Percentiles rank a stretch among this genome's conserved stretches.
Conservation (phyloP, 1,140 invertebrate genomes). For the Nomia melanderi region DNA sequence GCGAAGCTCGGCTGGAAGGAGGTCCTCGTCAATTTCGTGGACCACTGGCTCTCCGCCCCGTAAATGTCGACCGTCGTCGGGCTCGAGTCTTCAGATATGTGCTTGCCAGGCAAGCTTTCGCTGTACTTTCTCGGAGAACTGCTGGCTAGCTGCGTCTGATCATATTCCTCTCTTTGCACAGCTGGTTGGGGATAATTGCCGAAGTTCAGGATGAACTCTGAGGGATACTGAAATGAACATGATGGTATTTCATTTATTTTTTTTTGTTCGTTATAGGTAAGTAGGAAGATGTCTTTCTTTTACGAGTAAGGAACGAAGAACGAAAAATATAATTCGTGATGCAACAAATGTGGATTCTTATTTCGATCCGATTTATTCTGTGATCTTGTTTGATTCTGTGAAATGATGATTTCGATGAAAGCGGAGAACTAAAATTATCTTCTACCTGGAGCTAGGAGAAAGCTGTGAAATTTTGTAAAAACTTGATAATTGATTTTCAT, state of each 20-base stretch:
- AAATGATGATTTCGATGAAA: too few relatives aligned
- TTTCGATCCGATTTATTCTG: too few relatives aligned
- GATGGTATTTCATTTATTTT: background rate
- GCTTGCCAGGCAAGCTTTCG: constrained; percentile 12
- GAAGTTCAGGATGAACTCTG: constrained; percentile 76
- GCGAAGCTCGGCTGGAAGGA: constrained; percentile 82
- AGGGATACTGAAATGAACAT: constrained; percentile 65
- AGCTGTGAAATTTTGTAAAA: too few relatives aligned
- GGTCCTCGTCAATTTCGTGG: constrained; percentile 82
- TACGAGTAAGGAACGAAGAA: too few relatives aligned
- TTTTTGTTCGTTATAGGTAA: too few relatives aligned
- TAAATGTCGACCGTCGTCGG: constrained; percentile 71
- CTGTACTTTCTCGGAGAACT: constrained; percentile 56
- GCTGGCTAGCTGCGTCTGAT: constrained; percentile 66
- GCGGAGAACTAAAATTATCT: too few relatives aligned
- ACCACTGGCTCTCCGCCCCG: constrained; percentile 84
- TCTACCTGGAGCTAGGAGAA: too few relatives aligned
- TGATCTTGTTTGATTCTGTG: too few relatives aligned
- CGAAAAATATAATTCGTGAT: too few relatives aligned
- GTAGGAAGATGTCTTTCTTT: too few relatives aligned
- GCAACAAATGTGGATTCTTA: too few relatives aligned
- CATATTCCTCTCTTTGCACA: constrained; percentile 62
- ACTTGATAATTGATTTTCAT: too few relatives aligned
- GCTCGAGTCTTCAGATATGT: background rate
- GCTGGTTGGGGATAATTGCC: constrained; percentile 50